Percentiles rank a stretch among this genome's conserved stretches.
Evolutionary conservation across 2,888 invertebrate species (phyloP).

Genomic region (Eupelmus urozonus): DNA sequence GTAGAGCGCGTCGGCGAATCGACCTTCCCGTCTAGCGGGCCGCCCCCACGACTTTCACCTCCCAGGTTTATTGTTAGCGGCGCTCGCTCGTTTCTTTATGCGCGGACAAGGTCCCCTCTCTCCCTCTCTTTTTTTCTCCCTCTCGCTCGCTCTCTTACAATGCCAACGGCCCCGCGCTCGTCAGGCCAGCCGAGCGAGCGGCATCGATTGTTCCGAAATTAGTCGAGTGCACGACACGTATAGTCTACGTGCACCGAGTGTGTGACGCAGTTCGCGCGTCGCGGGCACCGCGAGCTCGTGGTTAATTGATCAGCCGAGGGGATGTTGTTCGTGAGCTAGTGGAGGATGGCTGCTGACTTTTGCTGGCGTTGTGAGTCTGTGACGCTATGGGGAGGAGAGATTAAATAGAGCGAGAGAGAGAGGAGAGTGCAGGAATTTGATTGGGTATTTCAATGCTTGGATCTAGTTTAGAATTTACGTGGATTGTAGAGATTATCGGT

Average conservation of each 20-base stretch:
- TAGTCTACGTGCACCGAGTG: not conserved
- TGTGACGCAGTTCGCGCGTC: not conserved
- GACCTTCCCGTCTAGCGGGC: too few species aligned
- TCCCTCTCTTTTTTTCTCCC: not conserved
- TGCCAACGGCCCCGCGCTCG: not conserved
- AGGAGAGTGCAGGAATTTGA: too few species aligned
- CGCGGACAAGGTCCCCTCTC: constrained; percentile 17
- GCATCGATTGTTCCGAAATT: constrained; percentile 29
- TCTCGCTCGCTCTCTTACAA: not conserved
- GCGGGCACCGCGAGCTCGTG: too few species aligned
- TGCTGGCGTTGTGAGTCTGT: too few species aligned
- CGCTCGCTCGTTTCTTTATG: not conserved
- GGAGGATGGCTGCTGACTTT: not conserved
- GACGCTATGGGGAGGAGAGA: too few species aligned
- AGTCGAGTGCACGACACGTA: not conserved
- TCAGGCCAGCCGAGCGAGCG: too few species aligned
- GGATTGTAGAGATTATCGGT: too few species aligned
- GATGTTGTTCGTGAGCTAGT: not conserved
- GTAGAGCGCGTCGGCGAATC: too few species aligned
- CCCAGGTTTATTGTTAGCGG: constrained; percentile 4
- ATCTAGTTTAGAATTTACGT: too few species aligned
- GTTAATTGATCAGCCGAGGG: not conserved
- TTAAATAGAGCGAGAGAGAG: too few species aligned
- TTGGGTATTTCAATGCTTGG: too few species aligned
- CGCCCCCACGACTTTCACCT: too few species aligned